Evolutionary conservation across 2,888 invertebrate genomes (phyloP), one percentile per base, ranked within the genome.

Genomic region (Ectobius pallidus): DNA sequence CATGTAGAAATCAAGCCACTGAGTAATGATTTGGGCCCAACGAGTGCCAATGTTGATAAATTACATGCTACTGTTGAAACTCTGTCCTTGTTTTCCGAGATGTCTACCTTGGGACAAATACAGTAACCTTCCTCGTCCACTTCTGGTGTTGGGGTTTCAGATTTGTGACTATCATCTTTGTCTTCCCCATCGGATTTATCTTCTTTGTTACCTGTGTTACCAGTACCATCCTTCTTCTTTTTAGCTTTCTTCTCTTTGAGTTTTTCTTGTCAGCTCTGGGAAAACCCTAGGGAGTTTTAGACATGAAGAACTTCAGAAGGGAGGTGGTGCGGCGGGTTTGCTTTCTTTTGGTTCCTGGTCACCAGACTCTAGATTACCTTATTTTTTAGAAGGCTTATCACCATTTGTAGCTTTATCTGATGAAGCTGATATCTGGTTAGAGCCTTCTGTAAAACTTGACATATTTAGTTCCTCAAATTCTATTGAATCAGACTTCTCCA

Each of bases 71-170:
- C n/a, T n/a, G n/a, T n/a, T n/a, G n/a, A n/a, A n/a, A n/a, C n/a
- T n/a, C n/a, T n/a, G n/a, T n/a, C n/a, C n/a, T 90, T 90, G 77
- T 90, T 90, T 79, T 89, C 89, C 91, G 90, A 90, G 46, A 86
- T 86, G 77, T 92, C 92, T 34, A 84, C 79, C 82, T 92, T 91
- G 52, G 94, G 96, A 82, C 94, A 89, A 79, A 96, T 92, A 78
- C 93, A 92, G 81, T 92, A 97, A 14, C 97, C 97, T 82, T 97
- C 97, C 79, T 96, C 96, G 82, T 97, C 97, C 2, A 97, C 93
- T 84, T 95, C 94, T 42, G 92, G 92, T 2, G 91, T 86, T 25
- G 85, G 84, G 2, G 85, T 85, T 71, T 83, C 84, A 0, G 85
- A 84, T 77, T 85, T 85, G 69, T 82, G 77, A 71, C 82, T 82